These are phyloP conservation scores for Thalassaphorura encarpata DNA, from an alignment of 1,140 invertebrate species.

Conservation along the genomic window DNA sequence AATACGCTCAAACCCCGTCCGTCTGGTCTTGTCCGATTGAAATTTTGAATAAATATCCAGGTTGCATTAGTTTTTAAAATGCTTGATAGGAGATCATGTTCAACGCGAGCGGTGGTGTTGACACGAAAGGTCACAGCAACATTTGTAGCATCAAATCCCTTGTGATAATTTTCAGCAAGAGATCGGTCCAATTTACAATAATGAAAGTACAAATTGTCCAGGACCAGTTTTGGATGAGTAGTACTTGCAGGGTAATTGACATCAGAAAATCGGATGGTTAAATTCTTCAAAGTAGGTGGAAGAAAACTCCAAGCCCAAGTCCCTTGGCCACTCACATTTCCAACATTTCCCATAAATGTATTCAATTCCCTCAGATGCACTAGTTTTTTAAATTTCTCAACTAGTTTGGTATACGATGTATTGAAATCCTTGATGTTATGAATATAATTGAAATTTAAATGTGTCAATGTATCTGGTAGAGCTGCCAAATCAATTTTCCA, in stretches of 20 bases:
- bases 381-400: not conserved
- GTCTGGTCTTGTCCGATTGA: not conserved
- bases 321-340: not conserved
- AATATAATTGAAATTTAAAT: conserved; percentile 6
- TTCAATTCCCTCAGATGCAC: not conserved
- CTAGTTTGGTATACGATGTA: no score
- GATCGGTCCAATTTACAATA: not conserved
- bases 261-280: conserved; percentile 6
- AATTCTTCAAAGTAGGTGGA: not conserved
- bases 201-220: conserved; percentile 7
- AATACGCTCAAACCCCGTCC: not conserved
- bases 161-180: not conserved
- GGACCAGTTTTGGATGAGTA: not conserved
- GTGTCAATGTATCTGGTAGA: not conserved
- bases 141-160: not conserved
- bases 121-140: not conserved
- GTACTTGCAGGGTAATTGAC: not conserved
- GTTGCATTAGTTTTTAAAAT: not conserved
- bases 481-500: not conserved
- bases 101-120: not conserved
- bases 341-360: conserved; percentile 3
- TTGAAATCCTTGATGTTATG: conserved; percentile 1
- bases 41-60: conserved; percentile 8
- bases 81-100: not conserved
- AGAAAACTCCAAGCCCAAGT: no score